Base-by-base conservation (phyloP, 2,113 vertebrate species). In the Beaufortia kweichowensis region DNA sequence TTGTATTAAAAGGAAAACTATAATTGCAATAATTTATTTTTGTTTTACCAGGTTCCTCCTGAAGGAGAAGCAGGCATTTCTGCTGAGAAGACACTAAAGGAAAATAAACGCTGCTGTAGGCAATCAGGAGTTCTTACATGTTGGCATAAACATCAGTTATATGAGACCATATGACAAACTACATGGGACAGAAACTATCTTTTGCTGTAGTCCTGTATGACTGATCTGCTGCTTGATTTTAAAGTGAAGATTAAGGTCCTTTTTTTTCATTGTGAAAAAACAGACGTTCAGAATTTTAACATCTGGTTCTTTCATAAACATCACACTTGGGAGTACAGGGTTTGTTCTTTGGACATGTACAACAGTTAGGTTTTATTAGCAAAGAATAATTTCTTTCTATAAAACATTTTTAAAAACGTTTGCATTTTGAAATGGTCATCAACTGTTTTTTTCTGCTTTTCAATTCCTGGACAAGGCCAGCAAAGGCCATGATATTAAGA, bases 1-100 rank as follows among this genome's bases (percentile, higher is more conserved):
- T 46, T 55, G 68, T 69, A 69, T 83, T 28, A 79, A 80, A 41
- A 84, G 81, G 50, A 50, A 53, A 78, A 71, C 70, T 59, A 76
- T n/a, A 4, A 26, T 81, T 78, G 53, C 6, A 63, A 21, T 5
- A 21, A 3, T 79, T 48, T 50, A 4, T 53, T 62, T 55, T 64
- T 66, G 21, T 55, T 21, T 31, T 63, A 23, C 19, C 31, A 69
- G 77, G 65, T 77, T 56, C 60, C 64, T 72, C 50, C 50, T 77
- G 23, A 78, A 59, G 33, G 56, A 59, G 55, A 24, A 68, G 41
- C 24, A 28, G 21, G 23, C 39, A 61, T 57, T 80, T 78, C 78
- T 64, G 64, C 29, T 67, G 77, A 43, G 66, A 28, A 35, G 57
- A 50, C 33, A 31, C 8, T 61, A 19, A 29, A 69, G 31, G 56